Base-by-base conservation (phyloP, 2,113 vertebrate species). In the Gallinago paraguaiae region DNA sequence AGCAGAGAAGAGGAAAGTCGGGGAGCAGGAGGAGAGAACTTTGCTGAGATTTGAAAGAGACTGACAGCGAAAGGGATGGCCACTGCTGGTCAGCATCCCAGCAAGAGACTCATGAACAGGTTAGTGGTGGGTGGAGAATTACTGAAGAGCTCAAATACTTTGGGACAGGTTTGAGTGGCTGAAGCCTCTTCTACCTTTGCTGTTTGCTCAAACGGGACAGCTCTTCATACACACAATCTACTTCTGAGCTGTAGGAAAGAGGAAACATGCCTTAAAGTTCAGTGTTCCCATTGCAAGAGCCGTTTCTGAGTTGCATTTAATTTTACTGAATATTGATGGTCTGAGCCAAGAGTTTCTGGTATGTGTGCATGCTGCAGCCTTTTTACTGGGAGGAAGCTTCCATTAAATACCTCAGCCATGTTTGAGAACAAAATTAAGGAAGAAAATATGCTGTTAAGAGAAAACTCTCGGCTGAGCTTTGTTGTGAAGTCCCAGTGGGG, bases 381-480 rank as follows among this genome's bases (percentile, higher is more conserved):
- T 87, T 89, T 77, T 51, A n/a, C 76, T 13, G 84, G 43, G 81
- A 82, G 89, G 43, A 92, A 92, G 79, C 60, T 37, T 41, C 91
- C 91, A 95, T 94, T 93, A 94, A 97, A 95, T 92, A 48, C 93
- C 74, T 95, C 89, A 84, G 86, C 48, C 33, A 3, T 19, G 41
- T 22, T 24, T 85, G 60, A 53, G 75, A 63, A 82, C 9, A 69
- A 79, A 53, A 45, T 51, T 76, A 71, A 79, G 35, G 57, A 10
- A 50, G 48, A 65, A 86, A 76, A 65, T 1, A 17, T 6, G 74
- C 84, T 72, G 56, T 54, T 82, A 10, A 75, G 86, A 51, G 46
- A 81, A 81, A 81, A 69, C 69, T 23, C 45, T 31, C 9, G 0
- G 1, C 70, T 46, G 41, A 4, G 59, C 81, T 86, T 33, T 78